Evolutionary conservation across 1,140 invertebrate genomes (phyloP).

Genomic region (Cotesia glomerata): DNA sequence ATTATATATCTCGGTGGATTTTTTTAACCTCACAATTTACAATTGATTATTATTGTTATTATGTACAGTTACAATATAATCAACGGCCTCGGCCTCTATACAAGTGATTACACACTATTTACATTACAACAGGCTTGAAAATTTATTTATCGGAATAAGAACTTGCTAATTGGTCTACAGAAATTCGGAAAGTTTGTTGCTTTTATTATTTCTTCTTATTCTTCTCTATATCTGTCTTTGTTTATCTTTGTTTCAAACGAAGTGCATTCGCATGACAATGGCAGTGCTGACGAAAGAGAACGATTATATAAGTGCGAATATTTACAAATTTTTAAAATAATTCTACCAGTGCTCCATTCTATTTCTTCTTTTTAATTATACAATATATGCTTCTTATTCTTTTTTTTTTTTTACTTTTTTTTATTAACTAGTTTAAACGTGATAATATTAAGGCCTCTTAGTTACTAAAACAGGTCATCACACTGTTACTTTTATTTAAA

Average conservation of each 20-base stretch:
- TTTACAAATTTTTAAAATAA: conserved; percentile 13
- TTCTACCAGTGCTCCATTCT: background rate
- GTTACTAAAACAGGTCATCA: conserved; percentile 59
- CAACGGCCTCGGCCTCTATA: conserved; percentile 12
- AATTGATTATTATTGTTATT: conserved; percentile 15
- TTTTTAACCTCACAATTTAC: conserved; percentile 17
- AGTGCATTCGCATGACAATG: background rate
- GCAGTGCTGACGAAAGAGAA: conserved; percentile 8
- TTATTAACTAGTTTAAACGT: conserved; percentile 45
- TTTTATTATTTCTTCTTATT: background rate
- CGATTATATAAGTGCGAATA: background rate
- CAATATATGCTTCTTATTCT: conserved; percentile 21
- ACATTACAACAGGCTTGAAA: conserved; percentile 6
- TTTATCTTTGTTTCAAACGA: background rate
- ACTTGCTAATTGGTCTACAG: conserved; percentile 12
- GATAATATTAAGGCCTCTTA: conserved; percentile 61
- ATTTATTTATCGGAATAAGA: background rate
- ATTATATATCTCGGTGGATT: background rate
- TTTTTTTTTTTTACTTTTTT: conserved; percentile 23
- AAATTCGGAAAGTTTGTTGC: conserved; percentile 19
- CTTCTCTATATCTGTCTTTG: background rate
- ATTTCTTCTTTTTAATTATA: background rate
- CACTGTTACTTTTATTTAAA: conserved; percentile 32
- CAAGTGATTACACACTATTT: conserved; percentile 18
- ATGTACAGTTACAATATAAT: background rate